Evolutionary conservation across 2,888 invertebrate genomes (phyloP).

Genomic region (Melieria omissa): DNA sequence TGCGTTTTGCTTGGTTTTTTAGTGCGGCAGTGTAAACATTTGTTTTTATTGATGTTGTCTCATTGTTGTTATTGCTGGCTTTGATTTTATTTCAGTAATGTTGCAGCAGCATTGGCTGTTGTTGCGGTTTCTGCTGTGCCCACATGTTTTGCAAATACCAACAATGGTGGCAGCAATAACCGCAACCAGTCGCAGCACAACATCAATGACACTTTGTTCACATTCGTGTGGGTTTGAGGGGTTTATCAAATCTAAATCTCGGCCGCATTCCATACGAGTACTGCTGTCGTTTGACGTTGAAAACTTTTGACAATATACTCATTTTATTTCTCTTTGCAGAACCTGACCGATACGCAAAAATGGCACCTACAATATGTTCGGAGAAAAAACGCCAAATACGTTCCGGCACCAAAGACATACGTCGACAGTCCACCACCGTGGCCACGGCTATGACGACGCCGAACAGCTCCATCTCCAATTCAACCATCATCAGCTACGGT

Average conservation of each 20-base stretch:
- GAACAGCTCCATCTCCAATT: no score
- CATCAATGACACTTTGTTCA: no score
- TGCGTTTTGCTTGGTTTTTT: slow-evolving; percentile 1
- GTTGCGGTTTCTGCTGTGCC: not conserved
- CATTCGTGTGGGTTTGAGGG: no score
- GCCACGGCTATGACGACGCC: not conserved
- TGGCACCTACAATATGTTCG: slow-evolving; percentile 65
- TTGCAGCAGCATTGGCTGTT: not conserved
- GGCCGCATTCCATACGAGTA: no score
- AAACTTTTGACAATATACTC: not conserved
- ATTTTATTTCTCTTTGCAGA: not conserved
- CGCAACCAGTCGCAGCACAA: no score
- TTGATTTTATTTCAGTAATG: slow-evolving; percentile 2
- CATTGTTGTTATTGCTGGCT: not conserved
- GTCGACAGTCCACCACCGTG: slow-evolving; percentile 18
- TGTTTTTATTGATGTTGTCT: slow-evolving; percentile 21
- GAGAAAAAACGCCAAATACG: slow-evolving; percentile 59
- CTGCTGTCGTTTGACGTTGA: no score
- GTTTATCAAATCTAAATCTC: no score
- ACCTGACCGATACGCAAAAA: slow-evolving; percentile 38
- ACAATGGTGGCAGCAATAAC: not conserved
- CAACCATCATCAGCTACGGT: no score
- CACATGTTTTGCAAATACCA: not conserved
- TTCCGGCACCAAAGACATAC: slow-evolving; percentile 33
- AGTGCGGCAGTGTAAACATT: no score